Conservation (phyloP, 2,797 vertebrate genomes). For the Syngnathus rostellatus region DNA sequence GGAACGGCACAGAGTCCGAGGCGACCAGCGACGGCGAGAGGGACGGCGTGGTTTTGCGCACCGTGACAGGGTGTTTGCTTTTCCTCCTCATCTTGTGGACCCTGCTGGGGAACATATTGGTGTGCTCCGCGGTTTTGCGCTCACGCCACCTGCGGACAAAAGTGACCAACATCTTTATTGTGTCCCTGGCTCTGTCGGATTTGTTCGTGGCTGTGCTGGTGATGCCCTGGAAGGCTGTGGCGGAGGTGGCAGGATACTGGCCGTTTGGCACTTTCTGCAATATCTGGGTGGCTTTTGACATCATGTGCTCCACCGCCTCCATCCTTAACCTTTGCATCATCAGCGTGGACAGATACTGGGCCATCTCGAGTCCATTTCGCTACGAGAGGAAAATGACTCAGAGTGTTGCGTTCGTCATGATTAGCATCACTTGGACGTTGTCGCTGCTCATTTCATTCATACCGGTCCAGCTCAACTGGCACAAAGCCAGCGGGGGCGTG, state of each 20-base stretch:
- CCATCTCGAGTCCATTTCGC: constrained; percentile 89
- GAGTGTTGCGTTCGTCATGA: constrained; percentile 81
- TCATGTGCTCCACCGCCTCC: constrained; percentile 95
- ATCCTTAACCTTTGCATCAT: constrained; percentile 94
- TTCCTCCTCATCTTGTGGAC: constrained; percentile 87
- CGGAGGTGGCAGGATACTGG: constrained; percentile 89
- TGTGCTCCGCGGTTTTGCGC: constrained; percentile 82
- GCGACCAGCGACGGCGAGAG: constrained; percentile 36
- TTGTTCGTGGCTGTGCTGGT: constrained; percentile 88
- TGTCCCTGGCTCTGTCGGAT: constrained; percentile 88
- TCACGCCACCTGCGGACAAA: constrained; percentile 83
- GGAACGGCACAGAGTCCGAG: constrained; percentile 63
- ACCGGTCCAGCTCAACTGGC: constrained; percentile 92
- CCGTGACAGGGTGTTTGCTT: constrained; percentile 79
- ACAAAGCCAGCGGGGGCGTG: constrained; percentile 62
- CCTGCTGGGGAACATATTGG: constrained; percentile 84
- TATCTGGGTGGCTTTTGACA: constrained; percentile 94
- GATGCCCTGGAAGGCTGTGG: constrained; percentile 95
- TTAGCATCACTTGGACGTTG: constrained; percentile 82
- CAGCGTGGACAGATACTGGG: constrained; percentile 94
- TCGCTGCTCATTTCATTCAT: constrained; percentile 93
- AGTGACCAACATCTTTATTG: constrained; percentile 90
- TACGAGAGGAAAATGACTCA: constrained; percentile 94
- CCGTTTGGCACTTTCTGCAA: constrained; percentile 91
- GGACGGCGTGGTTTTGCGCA: constrained; percentile 57